Evolutionary conservation across 1,140 invertebrate species (phyloP), one percentile per base, ranked within the genome.

Genomic region (Eueides isabella): DNA sequence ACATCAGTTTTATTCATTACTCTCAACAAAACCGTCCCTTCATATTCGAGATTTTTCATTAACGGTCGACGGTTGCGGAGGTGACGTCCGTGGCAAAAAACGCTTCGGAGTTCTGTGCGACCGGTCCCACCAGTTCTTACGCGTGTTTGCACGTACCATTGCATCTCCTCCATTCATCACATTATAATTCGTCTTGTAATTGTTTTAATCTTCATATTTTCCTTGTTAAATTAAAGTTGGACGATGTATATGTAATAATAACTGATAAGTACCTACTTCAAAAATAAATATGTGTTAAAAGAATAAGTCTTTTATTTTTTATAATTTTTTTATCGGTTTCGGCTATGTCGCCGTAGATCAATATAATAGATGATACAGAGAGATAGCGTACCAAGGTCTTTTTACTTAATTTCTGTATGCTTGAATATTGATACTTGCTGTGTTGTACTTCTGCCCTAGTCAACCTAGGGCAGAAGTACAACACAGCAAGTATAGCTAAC

Each of bases 91-190:
- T 71, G 78, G 80, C 79, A 87, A 90, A 88, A 88, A 90, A 76
- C 79, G 72, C 67, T 64, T 75, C 55, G 70, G 76, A 61, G 61
- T 64, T 75, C 61, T 73, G 76, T 64, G 55, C 70, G 85, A 90
- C 88, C 88, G 88, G 88, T 90, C 86, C 80, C 82, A 79, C 88
- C 82, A 84, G 85, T 87, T 89, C 80, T 79, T 74, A 28, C 28
- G 41, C 41, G 65, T 61, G 61, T 67, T 67, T 72, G 63, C 55
- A 26, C 28, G 44, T 26, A 26, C 48, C 23, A 55, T 38, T 5
- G 35, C 35, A 38, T 71, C 71, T 67, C 72, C 71, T 65, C 73
- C 85, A 88, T 86, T 86, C 84, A 89, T 81, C 74, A 76, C 65
- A 72, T 62, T 74, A 38, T 55, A 55, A 55, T 55, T 48, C 69